Evolutionary conservation across 1,140 invertebrate genomes (phyloP).

Genomic region (Periplaneta americana): DNA sequence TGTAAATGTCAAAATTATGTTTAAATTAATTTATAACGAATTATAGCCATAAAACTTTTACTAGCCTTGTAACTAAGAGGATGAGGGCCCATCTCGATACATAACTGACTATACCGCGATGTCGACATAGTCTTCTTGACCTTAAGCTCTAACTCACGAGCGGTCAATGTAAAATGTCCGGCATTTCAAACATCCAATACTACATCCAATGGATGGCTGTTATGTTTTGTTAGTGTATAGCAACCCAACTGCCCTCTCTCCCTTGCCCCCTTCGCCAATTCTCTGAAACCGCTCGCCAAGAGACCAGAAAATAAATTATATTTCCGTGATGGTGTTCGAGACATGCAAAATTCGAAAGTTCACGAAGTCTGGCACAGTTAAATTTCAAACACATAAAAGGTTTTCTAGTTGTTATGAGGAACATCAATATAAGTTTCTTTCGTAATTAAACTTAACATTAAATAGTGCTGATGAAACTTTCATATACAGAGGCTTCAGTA

Average conservation of each 20-base stretch:
- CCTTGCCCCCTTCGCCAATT: neutral
- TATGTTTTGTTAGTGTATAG: neutral
- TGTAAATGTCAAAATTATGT: too few species aligned
- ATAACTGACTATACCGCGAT: neutral
- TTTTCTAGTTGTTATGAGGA: too few species aligned
- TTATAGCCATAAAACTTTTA: too few species aligned
- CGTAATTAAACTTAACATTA: too few species aligned
- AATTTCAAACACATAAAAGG: neutral
- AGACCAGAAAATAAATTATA: neutral
- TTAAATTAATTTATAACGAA: too few species aligned
- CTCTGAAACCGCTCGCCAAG: too few species aligned
- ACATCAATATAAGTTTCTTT: too few species aligned
- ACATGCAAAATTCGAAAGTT: neutral
- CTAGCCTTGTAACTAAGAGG: too few species aligned
- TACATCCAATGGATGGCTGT: neutral
- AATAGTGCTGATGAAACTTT: too few species aligned
- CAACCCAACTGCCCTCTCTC: neutral
- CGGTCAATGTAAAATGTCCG: neutral
- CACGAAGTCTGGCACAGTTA: neutral
- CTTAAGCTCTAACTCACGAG: neutral
- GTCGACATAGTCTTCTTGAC: neutral
- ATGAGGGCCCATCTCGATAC: too few species aligned
- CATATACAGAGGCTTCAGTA: too few species aligned
- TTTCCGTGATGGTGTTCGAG: neutral
- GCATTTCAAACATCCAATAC: neutral